Percentiles rank a stretch among this genome's conserved stretches.
These are phyloP conservation scores for Helogale parvula DNA, from an alignment of 2,113 vertebrate genomes.

Conservation along the genomic window DNA sequence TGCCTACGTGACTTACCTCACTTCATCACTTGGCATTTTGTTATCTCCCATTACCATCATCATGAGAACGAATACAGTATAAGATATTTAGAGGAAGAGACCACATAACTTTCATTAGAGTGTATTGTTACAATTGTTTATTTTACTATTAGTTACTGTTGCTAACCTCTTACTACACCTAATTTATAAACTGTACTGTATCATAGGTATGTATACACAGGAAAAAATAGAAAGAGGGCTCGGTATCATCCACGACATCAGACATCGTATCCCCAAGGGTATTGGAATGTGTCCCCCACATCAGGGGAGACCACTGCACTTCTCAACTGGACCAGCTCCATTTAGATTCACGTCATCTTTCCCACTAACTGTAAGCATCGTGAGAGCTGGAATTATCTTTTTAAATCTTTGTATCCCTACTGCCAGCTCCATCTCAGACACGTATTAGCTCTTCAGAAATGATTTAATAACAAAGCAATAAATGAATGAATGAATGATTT, in stretches of 20 bases:
- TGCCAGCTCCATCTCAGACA: neutral
- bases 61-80: neutral
- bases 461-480: neutral
- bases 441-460: neutral
- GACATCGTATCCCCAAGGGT: neutral
- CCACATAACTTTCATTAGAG: neutral
- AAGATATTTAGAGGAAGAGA: neutral
- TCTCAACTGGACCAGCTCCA: neutral
- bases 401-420: neutral
- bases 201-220: too few species aligned
- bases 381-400: neutral
- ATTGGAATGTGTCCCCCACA: neutral
- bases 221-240: neutral
- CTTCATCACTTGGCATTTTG: neutral
- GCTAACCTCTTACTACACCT: neutral
- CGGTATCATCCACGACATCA: neutral
- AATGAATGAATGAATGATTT: neutral
- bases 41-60: neutral
- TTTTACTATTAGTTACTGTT: neutral
- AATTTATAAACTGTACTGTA: too few species aligned
- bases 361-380: neutral
- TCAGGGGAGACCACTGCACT: neutral
- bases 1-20: neutral
- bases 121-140: neutral
- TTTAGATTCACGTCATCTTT: neutral